Base-by-base conservation (phyloP, 2,797 vertebrate species). In the Hippoglossus hippoglossus region DNA sequence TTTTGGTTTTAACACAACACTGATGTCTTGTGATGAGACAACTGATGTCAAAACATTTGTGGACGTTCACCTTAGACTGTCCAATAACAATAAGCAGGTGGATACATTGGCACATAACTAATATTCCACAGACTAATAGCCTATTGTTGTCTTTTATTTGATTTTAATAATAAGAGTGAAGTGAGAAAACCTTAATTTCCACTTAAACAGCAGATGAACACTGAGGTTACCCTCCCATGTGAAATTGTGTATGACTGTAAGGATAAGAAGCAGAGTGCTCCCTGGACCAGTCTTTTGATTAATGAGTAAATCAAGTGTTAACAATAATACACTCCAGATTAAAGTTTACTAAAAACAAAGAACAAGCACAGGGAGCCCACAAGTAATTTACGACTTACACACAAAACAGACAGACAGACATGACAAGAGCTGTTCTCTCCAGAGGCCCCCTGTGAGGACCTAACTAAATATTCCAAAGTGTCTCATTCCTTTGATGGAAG, bases 401-500 rank as follows among this genome's bases (percentile, higher is more conserved):
- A 28, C 21, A 49, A 25, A 44, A 44, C n/a, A 25, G 36, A 50
- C 6, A 52, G 50, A 60, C 9, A 60, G 53, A 61, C 53, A 47
- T 41, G 51, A 70, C 8, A 55, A 39, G 44, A 57, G 21, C 26
- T 34, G 51, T 51, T 19, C 13, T 8, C 26, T 52, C 46, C 55
- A 59, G 10, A 55, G 28, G 36, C 62, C 52, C 34, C 36, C 36
- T 25, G 16, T 22, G 21, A n/a, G 36, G 22, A 60, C 61, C 69
- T 15, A 44, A 26, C 34, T 51, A 61, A 39, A 70, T 58, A 66
- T 61, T 73, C 57, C 44, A 63, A 53, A 57, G 52, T 57, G 59
- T 67, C 67, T 73, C 34, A 36, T 58, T 63, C 26, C 21, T 75
- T 58, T 80, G 68, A 75, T 81, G 60, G 62, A 80, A 58, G 5